Evolutionary conservation across 1,140 invertebrate genomes (phyloP).

Genomic region (Copidosoma floridanum): DNA sequence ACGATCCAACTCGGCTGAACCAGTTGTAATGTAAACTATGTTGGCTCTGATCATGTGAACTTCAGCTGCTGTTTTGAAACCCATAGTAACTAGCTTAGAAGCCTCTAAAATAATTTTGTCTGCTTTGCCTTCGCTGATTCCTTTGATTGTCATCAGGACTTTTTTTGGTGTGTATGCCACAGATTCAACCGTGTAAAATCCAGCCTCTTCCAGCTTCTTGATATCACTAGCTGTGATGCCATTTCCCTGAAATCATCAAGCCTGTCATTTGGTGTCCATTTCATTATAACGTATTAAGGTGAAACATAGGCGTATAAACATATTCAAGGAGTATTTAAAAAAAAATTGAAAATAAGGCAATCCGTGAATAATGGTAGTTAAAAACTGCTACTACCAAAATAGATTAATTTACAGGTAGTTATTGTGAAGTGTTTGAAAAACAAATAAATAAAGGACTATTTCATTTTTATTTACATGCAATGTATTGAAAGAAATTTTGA

Average conservation of each 20-base stretch:
- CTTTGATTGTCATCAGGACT: slow-evolving; percentile 85
- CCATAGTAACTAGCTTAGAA: slow-evolving; percentile 92
- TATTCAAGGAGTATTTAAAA: too few species aligned
- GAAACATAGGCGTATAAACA: too few species aligned
- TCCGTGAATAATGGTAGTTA: too few species aligned
- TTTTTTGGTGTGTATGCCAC: slow-evolving; percentile 95
- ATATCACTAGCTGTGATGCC: slow-evolving; percentile 89
- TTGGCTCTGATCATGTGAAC: slow-evolving; percentile 84
- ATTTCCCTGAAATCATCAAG: slow-evolving; percentile 63
- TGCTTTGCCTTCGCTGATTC: slow-evolving; percentile 96
- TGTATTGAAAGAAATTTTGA: too few species aligned
- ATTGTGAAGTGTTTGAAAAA: too few species aligned
- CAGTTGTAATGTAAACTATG: slow-evolving; percentile 86
- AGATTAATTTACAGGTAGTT: too few species aligned
- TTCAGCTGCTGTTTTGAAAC: slow-evolving; percentile 95
- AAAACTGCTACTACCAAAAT: too few species aligned
- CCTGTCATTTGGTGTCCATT: too few species aligned
- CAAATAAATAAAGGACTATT: too few species aligned
- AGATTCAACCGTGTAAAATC: slow-evolving; percentile 92
- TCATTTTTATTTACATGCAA: too few species aligned
- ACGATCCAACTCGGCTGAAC: slow-evolving; percentile 92
- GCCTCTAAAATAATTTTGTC: slow-evolving; percentile 94
- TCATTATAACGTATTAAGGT: too few species aligned
- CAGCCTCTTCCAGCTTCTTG: slow-evolving; percentile 91
- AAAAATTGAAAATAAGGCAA: too few species aligned